A percentile compares a stretch with the other conserved stretches of the same genome.
Conservation (phyloP, 1,140 invertebrate species). For the Triops longicaudatus region DNA sequence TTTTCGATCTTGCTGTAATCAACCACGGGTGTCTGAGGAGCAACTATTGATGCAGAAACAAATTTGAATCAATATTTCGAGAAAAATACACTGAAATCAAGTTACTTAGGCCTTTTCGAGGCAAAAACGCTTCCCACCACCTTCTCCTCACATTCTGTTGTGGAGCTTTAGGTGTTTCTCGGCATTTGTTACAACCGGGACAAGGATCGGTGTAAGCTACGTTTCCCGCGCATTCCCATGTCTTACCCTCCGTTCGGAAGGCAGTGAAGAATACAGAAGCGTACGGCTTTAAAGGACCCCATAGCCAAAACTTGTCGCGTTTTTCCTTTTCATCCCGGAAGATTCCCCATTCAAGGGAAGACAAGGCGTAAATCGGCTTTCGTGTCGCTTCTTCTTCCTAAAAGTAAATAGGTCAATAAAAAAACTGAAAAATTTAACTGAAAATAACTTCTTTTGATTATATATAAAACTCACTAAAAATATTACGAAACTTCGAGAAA, state of each 20-base stretch:
- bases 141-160: slow-evolving; percentile 32
- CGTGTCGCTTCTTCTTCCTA: slow-evolving; percentile 42
- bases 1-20: slow-evolving; percentile 50
- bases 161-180: slow-evolving; percentile 34
- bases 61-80: slow-evolving; percentile 30
- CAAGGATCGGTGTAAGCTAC: slow-evolving; percentile 70
- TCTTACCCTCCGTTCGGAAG: slow-evolving; percentile 47
- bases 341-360: slow-evolving; percentile 69
- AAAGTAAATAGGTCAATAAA: not conserved
- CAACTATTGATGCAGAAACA: not conserved
- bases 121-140: slow-evolving; percentile 48
- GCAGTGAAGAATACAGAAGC: slow-evolving; percentile 62
- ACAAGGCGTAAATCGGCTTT: slow-evolving; percentile 69
- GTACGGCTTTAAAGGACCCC: slow-evolving; percentile 62
- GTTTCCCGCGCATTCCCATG: slow-evolving; percentile 57
- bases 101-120: slow-evolving; percentile 31
- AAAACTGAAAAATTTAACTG: too few relatives aligned
- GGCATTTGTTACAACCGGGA: slow-evolving; percentile 68
- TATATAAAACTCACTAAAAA: too few relatives aligned
- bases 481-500: too few relatives aligned
- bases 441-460: too few relatives aligned
- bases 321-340: slow-evolving; percentile 64
- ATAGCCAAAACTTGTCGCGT: slow-evolving; percentile 79
- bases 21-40: slow-evolving; percentile 24
- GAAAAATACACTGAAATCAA: slow-evolving; percentile 25